A percentile compares a stretch with the other conserved stretches of the same genome.
These are phyloP conservation scores for Latrodectus geometricus DNA, from an alignment of 1,140 invertebrate genomes.

Conservation along the genomic window DNA sequence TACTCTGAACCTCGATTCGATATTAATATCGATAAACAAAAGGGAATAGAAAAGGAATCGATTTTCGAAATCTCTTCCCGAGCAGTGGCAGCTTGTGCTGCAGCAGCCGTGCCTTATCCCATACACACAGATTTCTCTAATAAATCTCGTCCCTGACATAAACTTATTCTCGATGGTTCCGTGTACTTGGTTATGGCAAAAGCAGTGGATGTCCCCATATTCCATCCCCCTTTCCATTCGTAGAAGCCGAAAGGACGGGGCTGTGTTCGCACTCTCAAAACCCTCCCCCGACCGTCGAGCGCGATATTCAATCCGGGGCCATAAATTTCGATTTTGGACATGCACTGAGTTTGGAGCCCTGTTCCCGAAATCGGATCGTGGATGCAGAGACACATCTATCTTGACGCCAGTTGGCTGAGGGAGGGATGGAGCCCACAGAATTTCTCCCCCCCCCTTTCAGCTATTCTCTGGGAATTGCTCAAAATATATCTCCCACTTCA, in stretches of 20 bases:
- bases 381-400: slow-evolving; percentile 50
- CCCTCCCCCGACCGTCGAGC: not conserved
- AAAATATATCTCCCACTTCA: slow-evolving; percentile 1
- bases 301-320: slow-evolving; percentile 59
- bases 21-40: slow-evolving; percentile 38
- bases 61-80: slow-evolving; percentile 47
- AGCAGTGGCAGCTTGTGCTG: slow-evolving; percentile 37
- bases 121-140: slow-evolving; percentile 42
- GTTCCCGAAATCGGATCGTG: slow-evolving; percentile 54
- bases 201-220: not conserved
- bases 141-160: slow-evolving; percentile 54
- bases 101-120: slow-evolving; percentile 57
- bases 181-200: slow-evolving; percentile 48
- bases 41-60: slow-evolving; percentile 32
- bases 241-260: slow-evolving; percentile 16
- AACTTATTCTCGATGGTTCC: slow-evolving; percentile 61
- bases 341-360: not conserved
- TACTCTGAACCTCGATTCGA: not conserved
- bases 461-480: not conserved
- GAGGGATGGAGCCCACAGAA: not conserved
- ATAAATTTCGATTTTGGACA: slow-evolving; percentile 50
- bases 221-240: slow-evolving; percentile 1
- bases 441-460: not conserved
- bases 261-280: slow-evolving; percentile 55
- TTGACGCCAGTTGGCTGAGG: slow-evolving; percentile 26